phyloP scores from a whole-genome alignment of 2,888 invertebrate genomes.

The Protophormia terraenovae region DNA sequence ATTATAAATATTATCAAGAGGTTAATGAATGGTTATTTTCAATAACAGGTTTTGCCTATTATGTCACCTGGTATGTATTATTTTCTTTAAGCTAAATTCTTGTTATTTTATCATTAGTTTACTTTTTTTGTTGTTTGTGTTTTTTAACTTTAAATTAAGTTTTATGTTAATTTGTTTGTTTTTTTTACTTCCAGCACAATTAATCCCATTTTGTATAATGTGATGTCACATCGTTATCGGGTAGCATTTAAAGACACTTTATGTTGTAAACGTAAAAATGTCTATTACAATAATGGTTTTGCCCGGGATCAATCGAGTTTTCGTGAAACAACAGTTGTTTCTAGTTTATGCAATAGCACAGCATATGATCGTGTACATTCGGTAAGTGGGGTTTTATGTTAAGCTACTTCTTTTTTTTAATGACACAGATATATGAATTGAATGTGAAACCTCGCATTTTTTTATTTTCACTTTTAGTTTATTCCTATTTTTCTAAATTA shows the following conservation, averaged over 20 bases:
- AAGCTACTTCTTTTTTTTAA: too few relatives aligned
- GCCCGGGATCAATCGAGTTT: conserved; percentile 85
- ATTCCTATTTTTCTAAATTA: too few relatives aligned
- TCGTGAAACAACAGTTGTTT: conserved; percentile 83
- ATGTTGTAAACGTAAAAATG: conserved; percentile 83
- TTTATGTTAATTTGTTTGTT: conserved; percentile 1
- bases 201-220: conserved; percentile 93
- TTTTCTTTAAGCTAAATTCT: neutral
- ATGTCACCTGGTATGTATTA: conserved; percentile 84
- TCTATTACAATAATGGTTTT: conserved; percentile 82
- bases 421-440: too few relatives aligned
- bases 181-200: conserved; percentile 84
- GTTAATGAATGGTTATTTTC: conserved; percentile 91
- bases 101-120: conserved; percentile 11
- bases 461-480: too few relatives aligned
- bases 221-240: conserved; percentile 90
- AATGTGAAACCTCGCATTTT: too few relatives aligned
- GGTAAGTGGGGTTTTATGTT: conserved; percentile 69
- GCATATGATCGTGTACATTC: conserved; percentile 74
- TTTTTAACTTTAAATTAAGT: neutral
- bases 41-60: conserved; percentile 91
- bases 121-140: neutral
- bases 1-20: conserved; percentile 84
- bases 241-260: conserved; percentile 89
- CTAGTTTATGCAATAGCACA: conserved; percentile 71